phyloP scores from a whole-genome alignment of 2,888 invertebrate species.

The Hirtodrosophila confusa region DNA sequence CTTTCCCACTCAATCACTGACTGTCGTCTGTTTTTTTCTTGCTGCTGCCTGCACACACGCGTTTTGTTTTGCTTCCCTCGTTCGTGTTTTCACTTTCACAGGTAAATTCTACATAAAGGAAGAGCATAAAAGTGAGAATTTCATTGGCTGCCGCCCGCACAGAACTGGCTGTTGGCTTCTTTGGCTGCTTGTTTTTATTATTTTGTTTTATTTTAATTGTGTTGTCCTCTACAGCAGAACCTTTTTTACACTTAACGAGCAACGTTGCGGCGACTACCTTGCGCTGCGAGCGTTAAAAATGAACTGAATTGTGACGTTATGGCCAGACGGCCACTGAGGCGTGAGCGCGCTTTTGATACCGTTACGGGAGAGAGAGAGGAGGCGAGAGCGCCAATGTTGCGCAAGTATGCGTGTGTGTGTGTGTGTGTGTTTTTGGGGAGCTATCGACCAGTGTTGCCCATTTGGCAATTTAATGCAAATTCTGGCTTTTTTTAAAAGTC shows the following conservation, averaged over 20 bases:
- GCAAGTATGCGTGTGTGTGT: conserved; percentile 31
- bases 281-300: conserved; percentile 62
- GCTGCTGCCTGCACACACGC: conserved; percentile 62
- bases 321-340: conserved; percentile 34
- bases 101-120: conserved; percentile 62
- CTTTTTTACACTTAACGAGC: conserved; percentile 24
- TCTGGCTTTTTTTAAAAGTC: too few relatives aligned
- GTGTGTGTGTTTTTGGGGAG: too few relatives aligned
- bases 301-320: conserved; percentile 57
- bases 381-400: conserved; percentile 44
- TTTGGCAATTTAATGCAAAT: too few relatives aligned
- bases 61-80: conserved; percentile 76
- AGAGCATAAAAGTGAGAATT: conserved; percentile 37
- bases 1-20: conserved; percentile 16
- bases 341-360: conserved; percentile 64
- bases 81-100: conserved; percentile 81
- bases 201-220: conserved; percentile 6
- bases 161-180: conserved; percentile 19
- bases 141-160: conserved; percentile 23
- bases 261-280: conserved; percentile 57
- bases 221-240: conserved; percentile 23
- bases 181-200: conserved; percentile 14
- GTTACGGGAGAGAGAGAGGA: conserved; percentile 43
- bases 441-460: not conserved
- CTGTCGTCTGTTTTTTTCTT: conserved; percentile 24